Base-by-base conservation (phyloP, 1,140 invertebrate genomes). In the Heliconius hermathena region DNA sequence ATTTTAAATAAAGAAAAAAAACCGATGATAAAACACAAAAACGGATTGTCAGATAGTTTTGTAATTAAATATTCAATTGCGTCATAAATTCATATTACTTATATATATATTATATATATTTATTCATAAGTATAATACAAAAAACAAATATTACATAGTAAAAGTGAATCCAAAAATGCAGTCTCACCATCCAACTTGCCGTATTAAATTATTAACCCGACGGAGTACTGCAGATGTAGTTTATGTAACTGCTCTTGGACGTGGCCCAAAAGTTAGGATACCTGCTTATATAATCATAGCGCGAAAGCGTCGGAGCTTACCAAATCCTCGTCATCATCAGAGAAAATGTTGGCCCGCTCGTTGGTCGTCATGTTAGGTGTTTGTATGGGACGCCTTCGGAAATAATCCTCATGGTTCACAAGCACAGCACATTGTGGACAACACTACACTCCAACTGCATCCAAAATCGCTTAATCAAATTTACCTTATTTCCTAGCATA, bases 311-410 rank as follows among this genome's bases (percentile, higher is more conserved):
- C 36, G 1, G 18, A 38, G 84, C 92, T 87, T 83, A 94, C 93
- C 91, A 94, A 83, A 73, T 94, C 93, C 85, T 94, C 93, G 81
- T 94, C 91, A 73, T 94, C 90, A 57, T 94, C 93, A 1, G 91
- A 79, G 81, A 94, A 93, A 82, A 94, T 92, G 74, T 93, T 94
- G 11, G 71, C 71, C n/a, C 71, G 71, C 18, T 72, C 71, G 36
- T 72, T 72, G 70, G 90, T 84, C 87, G 90, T 93, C 93, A 94
- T 94, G 5, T n/a, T 72, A 41, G 71, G 4, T 72, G 18, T 72
- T 36, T 38, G 9, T 72, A 66, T 3, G 26, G 9, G 11, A 66
- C 13, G 60, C 26, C 60, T 66, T 66, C 13, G 79, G 74, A 81
- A 79, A 73, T 87, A 86, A 70, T 77, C 88, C 85, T 87, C 93